These are phyloP conservation scores for Chondrosia reniformis DNA, from an alignment of 37 sponge, comb jelly and placozoan species.

Conservation along the genomic window DNA sequence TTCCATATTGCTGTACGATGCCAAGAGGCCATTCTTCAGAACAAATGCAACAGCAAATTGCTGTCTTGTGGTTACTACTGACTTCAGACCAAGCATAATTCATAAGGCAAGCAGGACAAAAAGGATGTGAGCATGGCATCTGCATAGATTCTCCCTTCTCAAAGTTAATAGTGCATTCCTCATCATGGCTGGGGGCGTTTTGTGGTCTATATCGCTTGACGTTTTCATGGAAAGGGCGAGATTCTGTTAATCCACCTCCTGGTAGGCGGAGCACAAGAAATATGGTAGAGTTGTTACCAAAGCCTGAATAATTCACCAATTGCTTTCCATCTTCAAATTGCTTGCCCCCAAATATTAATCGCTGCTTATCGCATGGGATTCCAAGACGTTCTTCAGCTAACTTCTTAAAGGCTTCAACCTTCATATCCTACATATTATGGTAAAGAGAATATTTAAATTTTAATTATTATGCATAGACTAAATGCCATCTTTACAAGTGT, in stretches of 20 bases:
- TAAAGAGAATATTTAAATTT: too few species aligned
- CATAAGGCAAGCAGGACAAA: conserved; percentile 28
- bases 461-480: too few species aligned
- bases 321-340: conserved; percentile 24
- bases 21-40: conserved; percentile 32
- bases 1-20: conserved; percentile 23
- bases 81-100: conserved; percentile 20
- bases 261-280: conserved; percentile 48
- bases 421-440: conserved; percentile 20
- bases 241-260: conserved; percentile 40
- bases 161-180: conserved; percentile 28
- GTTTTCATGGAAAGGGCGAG: background rate
- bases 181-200: background rate
- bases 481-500: too few species aligned
- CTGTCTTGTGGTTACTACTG: conserved; percentile 22
- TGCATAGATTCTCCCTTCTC: background rate
- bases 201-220: too few species aligned
- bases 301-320: conserved; percentile 20
- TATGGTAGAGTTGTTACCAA: conserved; percentile 19
- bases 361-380: conserved; percentile 26
- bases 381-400: conserved; percentile 21
- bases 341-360: conserved; percentile 51
- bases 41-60: conserved; percentile 5
- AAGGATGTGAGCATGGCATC: conserved; percentile 21
- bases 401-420: conserved; percentile 18